Evolutionary conservation across 53 echinoderm and acorn worm genomes (phyloP), one percentile per base, ranked within the genome.

Genomic region (Arbacia lixula): DNA sequence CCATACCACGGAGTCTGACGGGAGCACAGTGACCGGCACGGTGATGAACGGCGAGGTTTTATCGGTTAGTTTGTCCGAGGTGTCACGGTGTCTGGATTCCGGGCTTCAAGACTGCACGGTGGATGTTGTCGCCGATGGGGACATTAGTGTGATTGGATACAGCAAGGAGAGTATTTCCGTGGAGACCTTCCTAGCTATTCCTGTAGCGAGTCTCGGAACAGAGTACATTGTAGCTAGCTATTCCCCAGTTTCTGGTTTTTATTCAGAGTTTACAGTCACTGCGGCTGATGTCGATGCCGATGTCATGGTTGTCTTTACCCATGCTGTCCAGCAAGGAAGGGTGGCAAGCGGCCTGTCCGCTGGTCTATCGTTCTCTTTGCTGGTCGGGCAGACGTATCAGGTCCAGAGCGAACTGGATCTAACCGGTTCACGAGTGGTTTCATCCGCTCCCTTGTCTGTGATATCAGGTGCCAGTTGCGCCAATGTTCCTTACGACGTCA

Each of bases 221-320:
- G 93, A 93, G 78, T 93, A 93, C 62, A 84, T 90, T 20, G 85
- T 93, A 40, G 93, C 90, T 2, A 90, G 90, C 2, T 93, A 89
- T 58, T 36, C 76, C 17, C 90, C 90, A 12, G 77, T 85, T 11
- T 84, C 75, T 29, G 62, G 68, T 29, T 90, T 71, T 37, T 33
- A 80, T 12, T 93, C 93, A 9, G 90, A 93, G 53, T 87, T 93
- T 11, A 58, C 90, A 2, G 55, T 93, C 3, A 83, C 93, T 4
- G 84, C 86, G 11, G 87, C 72, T 5, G 62, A 35, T 49, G 53
- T 12, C 68, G 80, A 77, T 54, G 52, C 53, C 6, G 79, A 71
- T 20, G 30, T 93, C 30, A 87, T 79, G 58, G 58, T 93, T 6
- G 56, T 79, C 21, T 85, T 87, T 24, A 62, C 71, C 4, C 32